These are phyloP conservation scores for Sebastes minor DNA, from an alignment of 2,797 vertebrate genomes.

Conservation along the genomic window DNA sequence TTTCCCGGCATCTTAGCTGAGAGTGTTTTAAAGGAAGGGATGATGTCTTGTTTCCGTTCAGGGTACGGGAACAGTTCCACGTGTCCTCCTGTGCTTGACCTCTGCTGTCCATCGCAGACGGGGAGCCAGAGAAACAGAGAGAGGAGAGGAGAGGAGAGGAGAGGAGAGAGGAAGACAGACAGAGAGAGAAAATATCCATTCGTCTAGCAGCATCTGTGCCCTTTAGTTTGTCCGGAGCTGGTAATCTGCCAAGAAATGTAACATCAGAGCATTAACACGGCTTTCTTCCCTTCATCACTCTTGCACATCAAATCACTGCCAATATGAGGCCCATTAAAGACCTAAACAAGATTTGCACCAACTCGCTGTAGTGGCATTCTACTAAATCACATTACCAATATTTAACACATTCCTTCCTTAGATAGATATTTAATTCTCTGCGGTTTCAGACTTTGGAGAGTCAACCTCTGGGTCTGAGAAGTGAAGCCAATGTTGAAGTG, in stretches of 20 bases:
- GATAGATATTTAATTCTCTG: neutral
- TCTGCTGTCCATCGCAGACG: conserved; percentile 50
- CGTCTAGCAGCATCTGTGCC: conserved; percentile 70
- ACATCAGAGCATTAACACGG: conserved; percentile 67
- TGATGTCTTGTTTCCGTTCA: conserved; percentile 33
- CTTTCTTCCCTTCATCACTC: conserved; percentile 44
- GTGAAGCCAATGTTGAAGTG: no score
- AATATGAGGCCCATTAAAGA: conserved; percentile 45
- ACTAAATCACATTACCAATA: conserved; percentile 24
- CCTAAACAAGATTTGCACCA: conserved; percentile 43
- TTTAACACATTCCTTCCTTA: neutral
- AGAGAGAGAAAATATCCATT: conserved; percentile 63
- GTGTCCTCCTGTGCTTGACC: conserved; percentile 58
- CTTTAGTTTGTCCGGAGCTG: conserved; percentile 91
- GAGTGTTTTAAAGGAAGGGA: conserved; percentile 1
- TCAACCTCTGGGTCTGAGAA: no score
- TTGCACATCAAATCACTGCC: conserved; percentile 52
- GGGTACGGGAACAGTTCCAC: neutral
- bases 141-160: neutral
- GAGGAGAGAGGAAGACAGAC: conserved; percentile 34
- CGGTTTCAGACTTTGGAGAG: neutral
- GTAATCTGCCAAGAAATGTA: conserved; percentile 88
- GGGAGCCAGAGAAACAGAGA: conserved; percentile 28
- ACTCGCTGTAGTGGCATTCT: conserved; percentile 1
- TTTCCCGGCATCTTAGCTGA: conserved; percentile 12